Percentiles rank a stretch among this genome's conserved stretches.
Conservation (phyloP, 2,888 invertebrate species). For the Erynnis tages region DNA sequence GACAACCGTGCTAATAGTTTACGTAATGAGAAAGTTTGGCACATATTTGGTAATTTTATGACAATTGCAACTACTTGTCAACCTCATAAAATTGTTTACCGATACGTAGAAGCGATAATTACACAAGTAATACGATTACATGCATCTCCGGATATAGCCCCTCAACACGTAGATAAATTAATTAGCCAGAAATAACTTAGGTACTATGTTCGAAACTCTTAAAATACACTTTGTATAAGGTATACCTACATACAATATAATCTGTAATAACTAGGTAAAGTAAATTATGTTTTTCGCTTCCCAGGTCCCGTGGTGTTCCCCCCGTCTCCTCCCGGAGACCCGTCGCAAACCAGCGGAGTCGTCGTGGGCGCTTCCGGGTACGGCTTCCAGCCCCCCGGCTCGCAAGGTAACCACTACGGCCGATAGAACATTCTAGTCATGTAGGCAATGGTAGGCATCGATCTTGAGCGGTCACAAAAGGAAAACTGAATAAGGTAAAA, state of each 20-base stretch:
- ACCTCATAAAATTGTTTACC: conserved; percentile 17
- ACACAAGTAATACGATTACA: not conserved
- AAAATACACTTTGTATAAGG: too few relatives aligned
- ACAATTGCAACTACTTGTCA: not conserved
- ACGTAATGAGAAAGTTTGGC: conserved; percentile 30
- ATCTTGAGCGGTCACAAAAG: too few relatives aligned
- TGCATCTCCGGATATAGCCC: too few relatives aligned
- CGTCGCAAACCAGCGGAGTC: conserved; percentile 89
- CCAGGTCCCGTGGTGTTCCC: conserved; percentile 92
- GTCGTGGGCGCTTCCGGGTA: conserved; percentile 91
- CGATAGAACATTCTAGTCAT: conserved; percentile 61
- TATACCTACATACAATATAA: too few relatives aligned
- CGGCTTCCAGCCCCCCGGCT: conserved; percentile 90
- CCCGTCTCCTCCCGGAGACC: conserved; percentile 84
- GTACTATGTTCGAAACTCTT: too few relatives aligned
- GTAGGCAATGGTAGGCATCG: too few relatives aligned
- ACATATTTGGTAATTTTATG: not conserved
- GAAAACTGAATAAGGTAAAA: too few relatives aligned
- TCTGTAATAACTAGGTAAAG: too few relatives aligned
- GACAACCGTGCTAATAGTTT: conserved; percentile 20
- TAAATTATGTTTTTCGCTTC: conserved; percentile 37
- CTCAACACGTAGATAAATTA: too few relatives aligned
- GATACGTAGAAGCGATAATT: conserved; percentile 7
- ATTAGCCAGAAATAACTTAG: too few relatives aligned
- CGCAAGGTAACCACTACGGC: conserved; percentile 82